Evolutionary conservation across 2,113 vertebrate species (phyloP), one percentile per base, ranked within the genome.

Genomic region (Grantiella picta): DNA sequence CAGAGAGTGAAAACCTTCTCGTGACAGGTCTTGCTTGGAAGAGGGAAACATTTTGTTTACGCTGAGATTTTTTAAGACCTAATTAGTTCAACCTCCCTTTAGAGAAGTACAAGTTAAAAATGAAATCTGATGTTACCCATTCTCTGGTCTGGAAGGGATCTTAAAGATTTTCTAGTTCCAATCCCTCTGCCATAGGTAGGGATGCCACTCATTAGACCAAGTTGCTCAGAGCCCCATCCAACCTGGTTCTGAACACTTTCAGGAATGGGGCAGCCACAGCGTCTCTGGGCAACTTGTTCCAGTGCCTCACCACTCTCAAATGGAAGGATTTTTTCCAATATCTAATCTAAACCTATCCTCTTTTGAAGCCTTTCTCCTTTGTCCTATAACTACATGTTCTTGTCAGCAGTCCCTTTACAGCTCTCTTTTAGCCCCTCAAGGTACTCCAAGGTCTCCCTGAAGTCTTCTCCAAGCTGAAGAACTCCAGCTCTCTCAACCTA

Each of bases 391-490:
- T 19, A 36, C 22, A 19, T 28, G 4, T 53, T 27, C 31, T 19
- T 49, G 8, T 28, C 42, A 49, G 31, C 61, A 56, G 15, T 24
- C 7, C 4, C 12, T 49, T 68, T 82, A 8, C 22, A 21, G 31
- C 40, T 50, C 9, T 27, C 12, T 33, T 0, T 0, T 16, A 70
- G 31, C 4, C 2, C 2, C 35, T 24, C 49, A 49, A 61, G 35
- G 25, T 54, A 63, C 9, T 56, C 40, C 11, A 36, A 42, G 12
- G 29, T 28, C 12, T 20, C 22, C 10, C 7, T 10, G 2, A 69
- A 63, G 4, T 42, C 49, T 83, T 36, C 25, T 42, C 35, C 22
- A 56, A 61, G 15, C 17, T 49, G 19, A 56, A 50, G 13, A 56
- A 77, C 42, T 28, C 25, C 35, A 90, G 13, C 4, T 56, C 23